Conservation (phyloP, 2,113 vertebrate species). For the Ibidorhyncha struthersii region DNA sequence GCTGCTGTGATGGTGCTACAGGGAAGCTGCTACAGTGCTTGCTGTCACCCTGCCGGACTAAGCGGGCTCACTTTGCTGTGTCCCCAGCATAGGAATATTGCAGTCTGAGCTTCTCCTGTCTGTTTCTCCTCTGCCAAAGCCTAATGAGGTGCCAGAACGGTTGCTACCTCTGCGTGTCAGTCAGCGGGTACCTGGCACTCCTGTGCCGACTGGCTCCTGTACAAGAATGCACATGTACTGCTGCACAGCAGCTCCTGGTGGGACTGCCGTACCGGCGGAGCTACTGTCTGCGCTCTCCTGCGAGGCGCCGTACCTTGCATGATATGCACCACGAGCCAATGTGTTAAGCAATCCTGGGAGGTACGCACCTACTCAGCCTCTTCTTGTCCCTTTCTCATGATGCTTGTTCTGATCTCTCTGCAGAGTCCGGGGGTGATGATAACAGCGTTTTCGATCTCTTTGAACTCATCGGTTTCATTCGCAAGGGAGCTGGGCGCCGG, state of each 20-base stretch:
- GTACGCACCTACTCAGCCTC: background rate
- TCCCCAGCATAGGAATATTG: background rate
- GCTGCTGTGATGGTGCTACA: fast-evolving
- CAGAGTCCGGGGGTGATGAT: slow-evolving; percentile 88
- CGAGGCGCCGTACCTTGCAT: fast-evolving
- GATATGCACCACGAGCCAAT: fast-evolving
- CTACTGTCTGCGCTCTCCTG: background rate
- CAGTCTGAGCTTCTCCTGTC: background rate
- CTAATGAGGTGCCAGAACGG: background rate
- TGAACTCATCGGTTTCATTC: slow-evolving; percentile 80
- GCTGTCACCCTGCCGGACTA: background rate
- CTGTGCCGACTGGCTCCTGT: background rate
- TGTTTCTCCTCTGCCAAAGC: background rate
- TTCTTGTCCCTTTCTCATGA: background rate
- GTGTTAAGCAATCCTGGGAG: background rate
- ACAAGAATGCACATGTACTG: background rate
- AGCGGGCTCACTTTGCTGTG: background rate
- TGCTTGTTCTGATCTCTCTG: background rate
- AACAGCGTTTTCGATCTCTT: slow-evolving; percentile 94
- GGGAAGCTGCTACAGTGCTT: background rate
- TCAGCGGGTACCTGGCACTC: background rate
- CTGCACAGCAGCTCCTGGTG: background rate
- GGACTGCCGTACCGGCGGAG: background rate
- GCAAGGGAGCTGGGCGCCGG: slow-evolving; percentile 79
- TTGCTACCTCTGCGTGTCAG: background rate